Evolutionary conservation across 1,140 invertebrate genomes (phyloP).

Genomic region (Zophobas morio): DNA sequence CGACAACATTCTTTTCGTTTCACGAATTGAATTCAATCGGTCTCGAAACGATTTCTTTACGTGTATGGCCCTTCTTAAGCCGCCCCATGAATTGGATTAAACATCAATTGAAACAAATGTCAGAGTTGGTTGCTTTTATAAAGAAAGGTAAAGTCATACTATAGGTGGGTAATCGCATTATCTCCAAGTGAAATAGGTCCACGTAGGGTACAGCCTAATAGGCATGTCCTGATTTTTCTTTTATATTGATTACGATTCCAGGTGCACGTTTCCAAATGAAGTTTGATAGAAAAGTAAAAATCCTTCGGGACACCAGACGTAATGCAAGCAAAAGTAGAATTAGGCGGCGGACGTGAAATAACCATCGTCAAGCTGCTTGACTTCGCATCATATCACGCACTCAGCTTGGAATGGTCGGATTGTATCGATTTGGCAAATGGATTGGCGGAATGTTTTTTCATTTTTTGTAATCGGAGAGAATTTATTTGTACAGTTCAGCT

Average conservation of each 20-base stretch:
- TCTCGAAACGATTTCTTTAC: slow-evolving; percentile 29
- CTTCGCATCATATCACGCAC: slow-evolving; percentile 32
- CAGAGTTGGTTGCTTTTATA: slow-evolving; percentile 19
- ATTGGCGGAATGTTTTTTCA: slow-evolving; percentile 28
- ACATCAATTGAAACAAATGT: slow-evolving; percentile 43
- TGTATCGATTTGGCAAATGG: slow-evolving; percentile 25
- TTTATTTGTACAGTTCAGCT: slow-evolving; percentile 19
- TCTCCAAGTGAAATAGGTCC: slow-evolving; percentile 13
- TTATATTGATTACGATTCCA: slow-evolving; percentile 17
- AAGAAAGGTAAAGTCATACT: slow-evolving; percentile 22
- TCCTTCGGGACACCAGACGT: not conserved
- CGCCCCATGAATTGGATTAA: slow-evolving; percentile 40
- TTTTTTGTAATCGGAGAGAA: slow-evolving; percentile 18
- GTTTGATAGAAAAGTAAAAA: slow-evolving; percentile 17
- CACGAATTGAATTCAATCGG: slow-evolving; percentile 35
- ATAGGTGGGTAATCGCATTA: slow-evolving; percentile 15
- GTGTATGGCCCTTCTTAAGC: slow-evolving; percentile 31
- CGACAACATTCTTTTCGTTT: slow-evolving; percentile 43
- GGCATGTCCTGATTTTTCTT: slow-evolving; percentile 15
- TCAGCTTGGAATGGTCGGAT: slow-evolving; percentile 13
- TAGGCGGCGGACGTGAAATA: slow-evolving; percentile 28
- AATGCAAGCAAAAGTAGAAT: slow-evolving; percentile 25
- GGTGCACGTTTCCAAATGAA: slow-evolving; percentile 12
- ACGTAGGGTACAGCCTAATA: not conserved
- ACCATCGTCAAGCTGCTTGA: slow-evolving; percentile 41